phyloP scores from a whole-genome alignment of 2,888 invertebrate species.

The Kryphioiulus occultus region DNA sequence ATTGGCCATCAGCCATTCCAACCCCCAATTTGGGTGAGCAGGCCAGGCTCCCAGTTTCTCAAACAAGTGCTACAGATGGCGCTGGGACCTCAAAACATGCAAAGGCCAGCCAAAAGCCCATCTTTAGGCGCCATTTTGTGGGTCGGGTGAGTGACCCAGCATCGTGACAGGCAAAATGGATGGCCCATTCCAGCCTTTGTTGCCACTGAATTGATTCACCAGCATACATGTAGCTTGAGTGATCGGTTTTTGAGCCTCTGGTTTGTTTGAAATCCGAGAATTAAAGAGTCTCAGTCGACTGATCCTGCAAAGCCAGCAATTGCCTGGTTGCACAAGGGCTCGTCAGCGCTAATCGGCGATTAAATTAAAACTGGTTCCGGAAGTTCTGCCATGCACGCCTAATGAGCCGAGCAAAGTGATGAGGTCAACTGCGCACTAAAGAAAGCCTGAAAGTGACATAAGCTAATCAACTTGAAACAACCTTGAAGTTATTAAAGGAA shows the following conservation, averaged over 20 bases:
- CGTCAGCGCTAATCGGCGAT: not conserved
- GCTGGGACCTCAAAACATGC: too few relatives aligned
- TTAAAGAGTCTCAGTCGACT: not conserved
- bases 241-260: not conserved
- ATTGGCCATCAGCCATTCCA: too few relatives aligned
- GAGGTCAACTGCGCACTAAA: not conserved
- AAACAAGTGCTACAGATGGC: too few relatives aligned
- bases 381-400: not conserved
- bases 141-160: too few relatives aligned
- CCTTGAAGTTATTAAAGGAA: constrained; percentile 25
- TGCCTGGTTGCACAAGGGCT: too few relatives aligned
- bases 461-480: constrained; percentile 9
- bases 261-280: not conserved
- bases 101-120: too few relatives aligned
- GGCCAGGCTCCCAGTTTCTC: too few relatives aligned
- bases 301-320: too few relatives aligned
- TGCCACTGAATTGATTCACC: not conserved
- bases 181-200: not conserved
- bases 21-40: too few relatives aligned
- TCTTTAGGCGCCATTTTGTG: too few relatives aligned
- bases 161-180: not conserved
- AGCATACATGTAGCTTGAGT: not conserved
- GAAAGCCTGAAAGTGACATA: not conserved
- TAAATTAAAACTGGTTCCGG: not conserved
- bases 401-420: not conserved